phyloP scores from a whole-genome alignment of 2,797 vertebrate genomes.

The Galagoides demidoff region DNA sequence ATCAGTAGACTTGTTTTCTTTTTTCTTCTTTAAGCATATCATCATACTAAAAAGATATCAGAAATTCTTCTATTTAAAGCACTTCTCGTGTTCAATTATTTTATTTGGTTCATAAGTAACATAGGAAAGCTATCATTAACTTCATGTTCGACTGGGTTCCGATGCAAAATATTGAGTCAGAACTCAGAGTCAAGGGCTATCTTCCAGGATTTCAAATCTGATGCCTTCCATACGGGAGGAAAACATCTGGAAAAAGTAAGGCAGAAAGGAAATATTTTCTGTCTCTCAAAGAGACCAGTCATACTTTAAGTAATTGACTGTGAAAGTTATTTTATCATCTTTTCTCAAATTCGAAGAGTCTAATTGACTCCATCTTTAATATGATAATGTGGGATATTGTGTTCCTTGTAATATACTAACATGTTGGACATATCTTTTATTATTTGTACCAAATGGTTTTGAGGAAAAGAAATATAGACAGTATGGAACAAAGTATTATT shows the following conservation, averaged over 20 bases:
- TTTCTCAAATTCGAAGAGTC: slow-evolving; percentile 32
- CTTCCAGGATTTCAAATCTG: background rate
- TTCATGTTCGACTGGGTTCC: background rate
- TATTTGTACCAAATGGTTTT: background rate
- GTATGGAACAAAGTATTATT: background rate
- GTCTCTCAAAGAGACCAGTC: background rate
- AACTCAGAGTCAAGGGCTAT: background rate
- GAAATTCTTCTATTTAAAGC: slow-evolving; percentile 2
- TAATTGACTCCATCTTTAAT: background rate
- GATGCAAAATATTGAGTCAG: background rate
- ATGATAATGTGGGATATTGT: background rate
- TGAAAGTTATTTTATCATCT: background rate
- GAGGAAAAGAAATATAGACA: background rate
- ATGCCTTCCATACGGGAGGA: background rate
- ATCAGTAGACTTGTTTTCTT: slow-evolving; percentile 21
- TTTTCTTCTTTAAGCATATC: background rate
- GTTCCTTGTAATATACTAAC: background rate
- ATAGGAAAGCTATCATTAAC: background rate
- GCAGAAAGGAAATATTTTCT: background rate
- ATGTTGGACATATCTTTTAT: background rate
- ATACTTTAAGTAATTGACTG: background rate
- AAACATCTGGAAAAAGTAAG: background rate
- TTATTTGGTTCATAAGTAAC: slow-evolving; percentile 19
- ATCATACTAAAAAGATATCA: background rate
- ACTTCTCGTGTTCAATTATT: background rate